Evolutionary conservation across 1,140 invertebrate genomes (phyloP).

Genomic region (Drosophila kurseongensis): DNA sequence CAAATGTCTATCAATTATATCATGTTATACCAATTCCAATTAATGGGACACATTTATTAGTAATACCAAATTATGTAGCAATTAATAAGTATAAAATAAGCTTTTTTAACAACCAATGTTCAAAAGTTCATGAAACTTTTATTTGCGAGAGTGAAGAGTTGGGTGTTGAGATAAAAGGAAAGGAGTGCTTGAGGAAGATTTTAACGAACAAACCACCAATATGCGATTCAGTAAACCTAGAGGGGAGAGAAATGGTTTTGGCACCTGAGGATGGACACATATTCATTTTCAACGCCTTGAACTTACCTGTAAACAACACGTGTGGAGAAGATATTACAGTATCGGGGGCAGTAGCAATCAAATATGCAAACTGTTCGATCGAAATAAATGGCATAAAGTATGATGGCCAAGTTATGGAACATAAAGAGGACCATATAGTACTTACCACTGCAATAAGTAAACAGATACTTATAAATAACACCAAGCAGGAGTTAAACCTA

Average conservation of each 20-base stretch:
- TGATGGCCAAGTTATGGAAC: conserved; percentile 1
- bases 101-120: too few relatives aligned
- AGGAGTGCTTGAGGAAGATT: not conserved
- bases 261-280: conserved; percentile 7
- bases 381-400: conserved; percentile 3
- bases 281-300: not conserved
- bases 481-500: too few relatives aligned
- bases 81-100: conserved; percentile 1
- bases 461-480: too few relatives aligned
- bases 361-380: conserved; percentile 3
- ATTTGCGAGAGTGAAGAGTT: conserved; percentile 7
- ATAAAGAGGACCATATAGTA: not conserved
- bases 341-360: not conserved
- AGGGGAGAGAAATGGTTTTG: not conserved
- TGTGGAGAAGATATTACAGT: not conserved
- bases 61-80: conserved; percentile 3
- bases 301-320: not conserved
- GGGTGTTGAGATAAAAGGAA: conserved; percentile 7
- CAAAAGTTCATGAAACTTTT: conserved; percentile 7
- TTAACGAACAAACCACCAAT: not conserved
- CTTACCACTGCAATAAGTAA: too few relatives aligned
- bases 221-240: not conserved
- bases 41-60: not conserved
- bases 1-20: not conserved
- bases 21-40: conserved; percentile 3